Evolutionary conservation across 2,113 vertebrate species (phyloP).

Genomic region (Tretioscincus oriximinensis): DNA sequence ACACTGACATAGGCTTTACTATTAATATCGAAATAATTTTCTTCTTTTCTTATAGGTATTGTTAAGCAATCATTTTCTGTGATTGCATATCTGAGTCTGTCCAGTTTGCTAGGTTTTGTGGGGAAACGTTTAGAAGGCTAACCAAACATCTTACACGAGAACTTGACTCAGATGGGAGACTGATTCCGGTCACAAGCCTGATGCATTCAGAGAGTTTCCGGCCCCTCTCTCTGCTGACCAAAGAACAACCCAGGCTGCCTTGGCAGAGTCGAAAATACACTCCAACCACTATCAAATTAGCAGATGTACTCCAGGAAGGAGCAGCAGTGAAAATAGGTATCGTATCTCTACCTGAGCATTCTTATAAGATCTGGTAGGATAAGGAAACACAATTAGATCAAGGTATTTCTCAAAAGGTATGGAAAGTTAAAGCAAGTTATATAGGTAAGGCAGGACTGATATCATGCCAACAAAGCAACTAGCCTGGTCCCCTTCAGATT

Average conservation of each 20-base stretch:
- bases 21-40: not conserved
- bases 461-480: not conserved
- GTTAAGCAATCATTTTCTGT: not conserved
- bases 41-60: not conserved
- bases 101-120: not conserved
- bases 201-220: not conserved
- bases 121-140: conserved; percentile 9
- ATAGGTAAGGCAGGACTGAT: not conserved
- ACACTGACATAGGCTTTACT: no score
- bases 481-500: no score
- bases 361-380: not conserved
- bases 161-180: not conserved
- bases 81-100: not conserved
- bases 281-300: not conserved
- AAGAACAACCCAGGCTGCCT: not conserved
- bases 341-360: not conserved
- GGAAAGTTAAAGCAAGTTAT: not conserved
- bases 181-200: conserved; percentile 21
- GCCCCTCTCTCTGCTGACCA: conserved; percentile 5
- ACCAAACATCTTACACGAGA: conserved; percentile 19
- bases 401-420: not conserved
- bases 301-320: conserved; percentile 9
- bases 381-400: not conserved
- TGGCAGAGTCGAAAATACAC: conserved; percentile 7
- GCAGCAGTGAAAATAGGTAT: conserved; percentile 13